Evolutionary conservation across 64 coral and sea anemone species (phyloP).

Genomic region (Actinia equina): DNA sequence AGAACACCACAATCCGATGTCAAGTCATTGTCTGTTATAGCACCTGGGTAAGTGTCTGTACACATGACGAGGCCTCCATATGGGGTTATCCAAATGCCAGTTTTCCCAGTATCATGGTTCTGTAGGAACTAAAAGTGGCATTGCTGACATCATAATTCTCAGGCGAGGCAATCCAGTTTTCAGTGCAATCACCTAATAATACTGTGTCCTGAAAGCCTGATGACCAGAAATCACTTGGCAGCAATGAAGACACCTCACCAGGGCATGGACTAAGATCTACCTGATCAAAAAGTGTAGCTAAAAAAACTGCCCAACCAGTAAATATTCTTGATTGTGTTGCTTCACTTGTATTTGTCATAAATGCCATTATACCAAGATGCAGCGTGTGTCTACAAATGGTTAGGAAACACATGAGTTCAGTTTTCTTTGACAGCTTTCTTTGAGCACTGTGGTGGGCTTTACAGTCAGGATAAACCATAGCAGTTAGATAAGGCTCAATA

Average conservation of each 20-base stretch:
- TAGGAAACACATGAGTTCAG: slow-evolving; percentile 44
- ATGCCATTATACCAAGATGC: slow-evolving; percentile 42
- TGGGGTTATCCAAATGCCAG: slow-evolving; percentile 59
- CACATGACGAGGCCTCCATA: slow-evolving; percentile 40
- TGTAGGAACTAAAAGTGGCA: slow-evolving; percentile 51
- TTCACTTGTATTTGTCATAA: slow-evolving; percentile 43
- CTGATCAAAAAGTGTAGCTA: slow-evolving; percentile 56
- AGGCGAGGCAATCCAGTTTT: slow-evolving; percentile 57
- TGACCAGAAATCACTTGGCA: slow-evolving; percentile 39
- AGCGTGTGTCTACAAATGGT: slow-evolving; percentile 42
- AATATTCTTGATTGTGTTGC: slow-evolving; percentile 71
- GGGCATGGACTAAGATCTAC: slow-evolving; percentile 55
- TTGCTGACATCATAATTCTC: slow-evolving; percentile 59
- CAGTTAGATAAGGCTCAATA: slow-evolving; percentile 41
- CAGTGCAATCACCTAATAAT: slow-evolving; percentile 50
- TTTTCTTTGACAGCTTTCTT: slow-evolving; percentile 45
- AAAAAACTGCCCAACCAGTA: slow-evolving; percentile 67
- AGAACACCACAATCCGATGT: slow-evolving; percentile 58
- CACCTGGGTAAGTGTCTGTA: slow-evolving; percentile 55
- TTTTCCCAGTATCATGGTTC: slow-evolving; percentile 57
- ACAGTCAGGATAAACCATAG: slow-evolving; percentile 52
- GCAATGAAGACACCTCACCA: slow-evolving; percentile 37
- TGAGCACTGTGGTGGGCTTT: slow-evolving; percentile 20
- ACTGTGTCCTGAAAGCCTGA: slow-evolving; percentile 50
- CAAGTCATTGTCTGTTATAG: slow-evolving; percentile 62